phyloP scores from a whole-genome alignment of 2,888 invertebrate species.

The Harpalus rubripes region DNA sequence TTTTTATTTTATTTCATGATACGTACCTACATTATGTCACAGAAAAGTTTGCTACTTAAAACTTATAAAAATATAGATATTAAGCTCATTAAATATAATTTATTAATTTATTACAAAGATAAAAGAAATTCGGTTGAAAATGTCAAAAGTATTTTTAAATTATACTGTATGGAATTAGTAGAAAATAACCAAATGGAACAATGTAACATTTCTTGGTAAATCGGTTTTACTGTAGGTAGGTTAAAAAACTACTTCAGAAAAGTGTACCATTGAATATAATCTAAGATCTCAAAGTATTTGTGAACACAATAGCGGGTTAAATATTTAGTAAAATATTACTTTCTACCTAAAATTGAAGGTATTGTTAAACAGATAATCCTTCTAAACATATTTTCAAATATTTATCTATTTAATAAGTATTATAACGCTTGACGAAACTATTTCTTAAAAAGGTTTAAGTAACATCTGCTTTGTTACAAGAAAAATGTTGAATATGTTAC shows the following conservation, averaged over 20 bases:
- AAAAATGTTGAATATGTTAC: not conserved
- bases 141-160: too few relatives aligned
- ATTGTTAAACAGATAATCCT: constrained; percentile 47
- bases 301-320: not conserved
- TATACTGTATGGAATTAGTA: too few relatives aligned
- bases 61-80: too few relatives aligned
- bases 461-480: not conserved
- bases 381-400: constrained; percentile 44
- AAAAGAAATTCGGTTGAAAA: too few relatives aligned
- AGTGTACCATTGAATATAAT: not conserved
- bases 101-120: too few relatives aligned
- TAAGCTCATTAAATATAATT: too few relatives aligned
- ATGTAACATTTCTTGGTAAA: not conserved
- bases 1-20: too few relatives aligned
- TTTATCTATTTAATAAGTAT: constrained; percentile 39
- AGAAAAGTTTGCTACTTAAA: too few relatives aligned
- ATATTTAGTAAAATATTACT: constrained; percentile 11
- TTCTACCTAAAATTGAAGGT: not conserved
- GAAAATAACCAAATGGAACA: too few relatives aligned
- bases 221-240: not conserved
- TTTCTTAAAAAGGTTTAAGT: constrained; percentile 4
- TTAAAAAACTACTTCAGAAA: not conserved
- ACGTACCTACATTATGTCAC: too few relatives aligned
- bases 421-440: constrained; percentile 1
- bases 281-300: not conserved